Base-by-base conservation (phyloP, 2,113 vertebrate genomes). In the Ivindomyrus marchei region DNA sequence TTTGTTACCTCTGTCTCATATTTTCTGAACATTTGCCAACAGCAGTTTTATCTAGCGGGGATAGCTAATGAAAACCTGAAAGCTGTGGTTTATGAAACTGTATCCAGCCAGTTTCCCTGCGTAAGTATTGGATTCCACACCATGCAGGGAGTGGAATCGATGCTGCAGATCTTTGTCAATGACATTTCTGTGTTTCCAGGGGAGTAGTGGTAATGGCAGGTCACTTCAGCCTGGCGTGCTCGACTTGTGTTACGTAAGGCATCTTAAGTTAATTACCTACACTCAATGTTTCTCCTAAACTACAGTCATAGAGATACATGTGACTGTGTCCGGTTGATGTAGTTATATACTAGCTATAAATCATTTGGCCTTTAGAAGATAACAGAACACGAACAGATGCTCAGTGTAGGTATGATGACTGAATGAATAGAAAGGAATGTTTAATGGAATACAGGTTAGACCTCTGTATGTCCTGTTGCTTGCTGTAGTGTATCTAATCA, bases 101-200 rank as follows among this genome's bases (percentile, higher is more conserved):
- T 62, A 93, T 93, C 91, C 93, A 91, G 90, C 90, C 89, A 93
- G 94, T 94, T 94, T 90, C 24, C 88, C 87, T 83, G 91, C 90
- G 91, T 91, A 93, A 92, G 87, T 91, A 94, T 94, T 91, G 91
- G 92, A 93, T 93, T 93, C 92, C 92, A 91, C 92, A 92, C 91
- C 90, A 94, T 93, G 90, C 91, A 85, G 17, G 13, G 58, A 80
- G 90, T 87, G 89, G 92, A 88, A 92, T 93, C 93, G 91, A 95
- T 94, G 89, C 58, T 89, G 90, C 91, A 42, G 93, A 95, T 95
- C 93, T 92, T 92, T 96, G 95, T 95, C 93, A 91, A 90, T 46
- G 5, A 87, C 93, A 91, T 93, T 94, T 92, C 92, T 91, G 27
- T 91, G 93, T 93, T 93, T 93, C 92, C 56, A 90, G 62, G 53